phyloP scores from a whole-genome alignment of 2,797 vertebrate genomes.

The Threskiornis aethiopicus region DNA sequence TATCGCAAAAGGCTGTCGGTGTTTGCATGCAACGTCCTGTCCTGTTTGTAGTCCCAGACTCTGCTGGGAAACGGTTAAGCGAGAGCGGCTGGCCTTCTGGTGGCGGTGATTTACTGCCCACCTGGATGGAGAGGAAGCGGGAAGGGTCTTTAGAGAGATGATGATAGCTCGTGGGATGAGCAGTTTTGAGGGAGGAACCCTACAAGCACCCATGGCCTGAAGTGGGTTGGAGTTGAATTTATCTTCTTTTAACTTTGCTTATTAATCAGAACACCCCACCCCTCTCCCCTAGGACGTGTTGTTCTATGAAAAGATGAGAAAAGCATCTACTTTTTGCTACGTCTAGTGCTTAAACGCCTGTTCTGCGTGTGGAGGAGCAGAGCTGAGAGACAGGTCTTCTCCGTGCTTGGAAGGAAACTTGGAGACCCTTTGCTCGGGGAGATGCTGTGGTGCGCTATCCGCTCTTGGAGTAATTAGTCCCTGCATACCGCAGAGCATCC shows the following conservation, averaged over 20 bases:
- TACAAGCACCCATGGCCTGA: not conserved
- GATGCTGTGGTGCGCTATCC: not conserved
- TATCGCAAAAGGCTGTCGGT: rapidly evolving
- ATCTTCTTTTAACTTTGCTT: not conserved
- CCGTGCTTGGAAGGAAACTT: not conserved
- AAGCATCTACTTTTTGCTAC: not conserved
- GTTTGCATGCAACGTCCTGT: not conserved
- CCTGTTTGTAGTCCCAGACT: rapidly evolving
- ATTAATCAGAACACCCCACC: not conserved
- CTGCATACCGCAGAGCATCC: not conserved
- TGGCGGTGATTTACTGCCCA: not conserved
- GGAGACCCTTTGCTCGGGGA: not conserved
- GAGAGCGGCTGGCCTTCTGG: not conserved
- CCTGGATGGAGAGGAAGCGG: not conserved
- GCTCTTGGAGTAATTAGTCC: not conserved
- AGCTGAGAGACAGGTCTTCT: not conserved
- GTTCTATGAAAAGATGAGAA: not conserved
- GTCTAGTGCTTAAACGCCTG: not conserved
- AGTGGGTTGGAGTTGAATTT: not conserved
- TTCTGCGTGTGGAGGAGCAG: not conserved
- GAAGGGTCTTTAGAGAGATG: not conserved
- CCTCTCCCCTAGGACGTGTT: not conserved
- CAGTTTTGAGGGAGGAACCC: not conserved
- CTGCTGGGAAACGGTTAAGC: not conserved
- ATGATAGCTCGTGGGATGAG: not conserved